A percentile compares a stretch with the other conserved stretches of the same genome.
These are phyloP conservation scores for Rhegmatorhina hoffmannsi DNA, from an alignment of 2,113 vertebrate species.

Conservation along the genomic window DNA sequence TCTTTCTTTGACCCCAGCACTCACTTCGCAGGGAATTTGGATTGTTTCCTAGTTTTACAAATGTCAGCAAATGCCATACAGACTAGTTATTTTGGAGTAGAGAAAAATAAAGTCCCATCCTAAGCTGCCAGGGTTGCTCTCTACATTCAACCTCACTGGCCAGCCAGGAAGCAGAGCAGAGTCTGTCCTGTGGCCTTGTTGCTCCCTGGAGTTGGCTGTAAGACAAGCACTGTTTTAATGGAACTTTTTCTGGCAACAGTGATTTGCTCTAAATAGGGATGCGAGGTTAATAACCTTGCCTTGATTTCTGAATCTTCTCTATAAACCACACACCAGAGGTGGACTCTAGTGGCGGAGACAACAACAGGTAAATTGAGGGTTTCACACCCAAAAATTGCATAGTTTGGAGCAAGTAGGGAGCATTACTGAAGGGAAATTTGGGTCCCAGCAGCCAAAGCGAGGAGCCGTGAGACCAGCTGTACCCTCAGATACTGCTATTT, in stretches of 20 bases:
- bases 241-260: not conserved
- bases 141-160: not conserved
- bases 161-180: not conserved
- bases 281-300: not conserved
- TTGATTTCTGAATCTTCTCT: not conserved
- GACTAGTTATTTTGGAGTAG: not conserved
- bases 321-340: not conserved
- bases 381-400: not conserved
- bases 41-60: not conserved
- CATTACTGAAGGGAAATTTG: not conserved
- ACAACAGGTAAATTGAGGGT: not conserved
- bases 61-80: not conserved
- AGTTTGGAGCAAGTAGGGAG: not conserved
- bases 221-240: not conserved
- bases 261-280: not conserved
- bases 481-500: not conserved
- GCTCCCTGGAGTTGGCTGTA: not conserved
- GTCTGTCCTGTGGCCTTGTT: not conserved
- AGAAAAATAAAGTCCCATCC: not conserved
- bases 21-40: not conserved
- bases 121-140: not conserved
- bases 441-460: not conserved
- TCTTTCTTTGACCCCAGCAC: not conserved
- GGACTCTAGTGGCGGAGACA: not conserved
- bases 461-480: not conserved